These are phyloP conservation scores for Leptodirus hochenwartii DNA, from an alignment of 2,888 invertebrate genomes.

Conservation along the genomic window DNA sequence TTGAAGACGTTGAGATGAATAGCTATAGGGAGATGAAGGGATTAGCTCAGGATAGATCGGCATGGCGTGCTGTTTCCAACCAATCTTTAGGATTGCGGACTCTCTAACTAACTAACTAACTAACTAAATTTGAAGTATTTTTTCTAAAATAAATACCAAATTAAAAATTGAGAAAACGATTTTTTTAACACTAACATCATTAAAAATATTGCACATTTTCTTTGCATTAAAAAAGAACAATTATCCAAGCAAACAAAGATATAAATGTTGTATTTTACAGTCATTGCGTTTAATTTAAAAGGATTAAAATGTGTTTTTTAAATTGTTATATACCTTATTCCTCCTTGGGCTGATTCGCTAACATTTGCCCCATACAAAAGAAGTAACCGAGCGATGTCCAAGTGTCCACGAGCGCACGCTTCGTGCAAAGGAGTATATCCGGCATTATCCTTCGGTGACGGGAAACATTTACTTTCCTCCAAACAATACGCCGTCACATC, in stretches of 20 bases:
- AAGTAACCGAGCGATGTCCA: slow-evolving; percentile 68
- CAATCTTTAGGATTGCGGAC: too few species aligned
- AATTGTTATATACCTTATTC: slow-evolving; percentile 43
- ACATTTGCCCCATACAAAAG: slow-evolving; percentile 81
- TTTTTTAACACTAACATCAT: too few species aligned
- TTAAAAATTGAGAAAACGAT: too few species aligned
- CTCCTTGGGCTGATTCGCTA: slow-evolving; percentile 81
- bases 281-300: background rate
- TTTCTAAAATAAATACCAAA: too few species aligned
- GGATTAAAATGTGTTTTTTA: too few species aligned
- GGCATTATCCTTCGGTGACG: slow-evolving; percentile 82
- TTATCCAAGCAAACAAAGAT: slow-evolving; percentile 2
- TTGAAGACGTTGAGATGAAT: too few species aligned
- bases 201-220: background rate
- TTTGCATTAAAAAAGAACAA: slow-evolving; percentile 1
- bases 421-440: slow-evolving; percentile 88
- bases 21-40: too few species aligned
- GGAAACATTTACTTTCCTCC: slow-evolving; percentile 64
- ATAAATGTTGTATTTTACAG: background rate
- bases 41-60: too few species aligned
- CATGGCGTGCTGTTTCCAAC: too few species aligned
- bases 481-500: slow-evolving; percentile 83
- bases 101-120: too few species aligned
- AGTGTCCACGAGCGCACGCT: slow-evolving; percentile 74
- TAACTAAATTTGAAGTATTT: too few species aligned